Percentiles rank a stretch among this genome's conserved stretches.
phyloP scores from a whole-genome alignment of 1,140 invertebrate species.

The Cotesia vestalis region DNA sequence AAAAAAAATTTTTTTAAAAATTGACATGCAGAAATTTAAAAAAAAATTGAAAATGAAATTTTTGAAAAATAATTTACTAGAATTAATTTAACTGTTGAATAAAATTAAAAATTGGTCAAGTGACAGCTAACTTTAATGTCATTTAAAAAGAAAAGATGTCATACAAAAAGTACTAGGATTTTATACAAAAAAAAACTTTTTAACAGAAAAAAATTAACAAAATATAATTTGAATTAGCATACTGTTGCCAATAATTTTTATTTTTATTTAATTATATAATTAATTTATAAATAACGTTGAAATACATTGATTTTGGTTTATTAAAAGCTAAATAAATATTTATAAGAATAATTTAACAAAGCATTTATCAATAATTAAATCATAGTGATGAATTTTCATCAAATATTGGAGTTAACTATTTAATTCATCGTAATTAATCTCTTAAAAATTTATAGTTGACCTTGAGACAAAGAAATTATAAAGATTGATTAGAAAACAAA shows the following conservation, averaged over 20 bases:
- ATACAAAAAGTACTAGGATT: no score
- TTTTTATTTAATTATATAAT: conserved; percentile 37
- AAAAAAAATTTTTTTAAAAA: no score
- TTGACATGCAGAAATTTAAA: no score
- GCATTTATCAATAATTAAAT: conserved; percentile 11
- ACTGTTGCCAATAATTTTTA: conserved; percentile 5
- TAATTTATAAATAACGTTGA: conserved; percentile 45
- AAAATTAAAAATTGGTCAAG: no score
- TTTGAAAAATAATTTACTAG: no score
- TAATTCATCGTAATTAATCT: conserved; percentile 22
- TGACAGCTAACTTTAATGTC: no score
- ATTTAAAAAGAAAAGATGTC: no score
- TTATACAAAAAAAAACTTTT: no score
- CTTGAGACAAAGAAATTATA: background rate
- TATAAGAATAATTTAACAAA: conserved; percentile 35
- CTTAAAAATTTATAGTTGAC: background rate
- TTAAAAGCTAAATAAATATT: conserved; percentile 40
- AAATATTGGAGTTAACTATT: background rate
- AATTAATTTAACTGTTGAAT: no score
- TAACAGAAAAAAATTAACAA: background rate
- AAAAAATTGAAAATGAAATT: no score
- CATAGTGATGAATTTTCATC: background rate
- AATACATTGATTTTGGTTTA: conserved; percentile 43
- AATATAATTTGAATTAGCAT: background rate
- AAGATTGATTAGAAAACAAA: background rate